A percentile compares a stretch with the other conserved stretches of the same genome.
These are phyloP conservation scores for Psephotus haematonotus DNA, from an alignment of 2,113 vertebrate genomes.

Conservation along the genomic window DNA sequence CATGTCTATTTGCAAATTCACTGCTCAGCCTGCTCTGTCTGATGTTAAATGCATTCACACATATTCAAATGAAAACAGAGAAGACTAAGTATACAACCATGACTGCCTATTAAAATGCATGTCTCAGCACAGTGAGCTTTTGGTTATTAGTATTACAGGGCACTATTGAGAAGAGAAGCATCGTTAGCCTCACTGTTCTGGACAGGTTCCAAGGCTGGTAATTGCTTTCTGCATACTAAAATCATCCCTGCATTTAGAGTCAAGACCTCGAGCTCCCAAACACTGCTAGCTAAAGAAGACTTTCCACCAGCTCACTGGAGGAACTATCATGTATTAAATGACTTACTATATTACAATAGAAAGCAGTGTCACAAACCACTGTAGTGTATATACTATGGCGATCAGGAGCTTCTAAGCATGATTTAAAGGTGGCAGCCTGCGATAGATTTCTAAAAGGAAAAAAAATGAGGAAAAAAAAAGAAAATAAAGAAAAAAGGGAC, in stretches of 20 bases:
- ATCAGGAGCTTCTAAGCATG: background rate
- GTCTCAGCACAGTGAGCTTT: background rate
- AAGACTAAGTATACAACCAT: background rate
- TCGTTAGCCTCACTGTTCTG: slow-evolving; percentile 1
- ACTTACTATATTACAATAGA: background rate
- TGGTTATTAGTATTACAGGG: slow-evolving; percentile 37
- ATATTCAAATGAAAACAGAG: slow-evolving; percentile 28
- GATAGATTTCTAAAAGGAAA: background rate
- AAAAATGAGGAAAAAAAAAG: background rate
- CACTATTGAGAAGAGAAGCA: background rate
- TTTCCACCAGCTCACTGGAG: background rate
- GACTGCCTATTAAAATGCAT: slow-evolving; percentile 11
- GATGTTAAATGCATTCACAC: background rate
- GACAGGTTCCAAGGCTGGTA: slow-evolving; percentile 34
- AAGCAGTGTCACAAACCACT: background rate
- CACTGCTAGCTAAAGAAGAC: background rate
- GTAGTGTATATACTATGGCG: background rate
- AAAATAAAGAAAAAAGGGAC: background rate
- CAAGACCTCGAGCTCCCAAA: slow-evolving; percentile 9
- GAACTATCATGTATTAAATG: background rate
- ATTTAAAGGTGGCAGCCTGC: background rate
- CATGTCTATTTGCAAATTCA: background rate
- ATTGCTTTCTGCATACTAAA: slow-evolving; percentile 28
- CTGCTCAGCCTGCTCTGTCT: background rate
- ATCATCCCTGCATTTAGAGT: slow-evolving; percentile 2